A percentile compares a stretch with the other conserved stretches of the same genome.
Conservation (phyloP, 2,113 vertebrate genomes). For the Odocoileus virginianus region DNA sequence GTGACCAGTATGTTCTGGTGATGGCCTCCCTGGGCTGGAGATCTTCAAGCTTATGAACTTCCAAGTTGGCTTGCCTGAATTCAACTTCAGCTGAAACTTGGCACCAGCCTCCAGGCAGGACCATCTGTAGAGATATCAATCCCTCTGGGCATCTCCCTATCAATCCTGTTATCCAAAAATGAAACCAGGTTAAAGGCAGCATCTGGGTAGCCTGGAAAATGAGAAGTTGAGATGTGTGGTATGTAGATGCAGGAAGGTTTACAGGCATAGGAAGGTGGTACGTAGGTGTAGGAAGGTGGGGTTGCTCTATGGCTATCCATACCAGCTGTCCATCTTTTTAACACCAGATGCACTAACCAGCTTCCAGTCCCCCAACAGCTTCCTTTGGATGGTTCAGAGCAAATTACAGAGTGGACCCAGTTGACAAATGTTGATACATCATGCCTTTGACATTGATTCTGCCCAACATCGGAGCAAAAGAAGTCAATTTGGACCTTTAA, state of each 20-base stretch:
- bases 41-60: not conserved
- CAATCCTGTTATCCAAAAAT: not conserved
- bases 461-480: not conserved
- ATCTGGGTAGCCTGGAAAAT: not conserved
- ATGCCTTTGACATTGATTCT: not conserved
- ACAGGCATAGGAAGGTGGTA: too few relatives aligned
- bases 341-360: not conserved
- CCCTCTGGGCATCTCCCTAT: not conserved
- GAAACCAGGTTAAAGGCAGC: not conserved
- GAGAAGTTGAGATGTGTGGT: not conserved
- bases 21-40: not conserved
- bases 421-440: not conserved
- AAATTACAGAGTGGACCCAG: not conserved
- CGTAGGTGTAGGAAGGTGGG: not conserved
- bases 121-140: not conserved
- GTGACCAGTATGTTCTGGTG: not conserved
- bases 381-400: not conserved
- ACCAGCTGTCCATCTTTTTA: not conserved
- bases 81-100: not conserved
- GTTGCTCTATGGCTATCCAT: not conserved
- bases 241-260: not conserved
- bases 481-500: not conserved
- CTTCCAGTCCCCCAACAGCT: accelerated
- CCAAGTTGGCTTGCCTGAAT: constrained; percentile 43
- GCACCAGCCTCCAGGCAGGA: not conserved